Evolutionary conservation across 2,888 invertebrate species (phyloP).

Genomic region (Pycnomerus fuliginosus): DNA sequence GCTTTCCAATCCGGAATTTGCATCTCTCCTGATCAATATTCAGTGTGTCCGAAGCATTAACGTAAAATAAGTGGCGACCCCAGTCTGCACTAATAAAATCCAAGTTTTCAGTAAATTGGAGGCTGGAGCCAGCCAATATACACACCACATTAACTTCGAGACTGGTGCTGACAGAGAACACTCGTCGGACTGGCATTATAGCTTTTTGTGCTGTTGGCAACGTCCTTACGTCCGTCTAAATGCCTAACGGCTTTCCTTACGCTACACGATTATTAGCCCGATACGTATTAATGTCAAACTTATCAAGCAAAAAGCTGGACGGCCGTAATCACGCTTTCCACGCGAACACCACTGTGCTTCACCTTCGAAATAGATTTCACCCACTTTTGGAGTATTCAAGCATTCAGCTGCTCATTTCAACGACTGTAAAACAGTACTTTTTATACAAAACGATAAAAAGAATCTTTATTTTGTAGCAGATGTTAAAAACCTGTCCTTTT

Average conservation of each 20-base stretch:
- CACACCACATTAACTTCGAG: conserved; percentile 35
- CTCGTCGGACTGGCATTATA: conserved; percentile 27
- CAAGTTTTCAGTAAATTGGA: conserved; percentile 42
- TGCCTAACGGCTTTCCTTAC: too few species aligned
- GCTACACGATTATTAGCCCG: conserved; percentile 15
- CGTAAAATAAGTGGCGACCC: conserved; percentile 25
- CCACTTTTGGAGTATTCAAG: too few species aligned
- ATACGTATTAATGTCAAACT: conserved; percentile 19
- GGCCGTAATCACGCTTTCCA: conserved; percentile 8
- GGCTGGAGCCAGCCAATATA: conserved; percentile 27
- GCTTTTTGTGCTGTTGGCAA: conserved; percentile 22
- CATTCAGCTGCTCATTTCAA: too few species aligned
- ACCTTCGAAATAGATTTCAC: too few species aligned
- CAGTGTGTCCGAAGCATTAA: conserved; percentile 31
- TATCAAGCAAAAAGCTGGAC: conserved; percentile 15
- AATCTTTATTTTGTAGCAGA: too few species aligned
- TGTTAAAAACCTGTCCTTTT: too few species aligned
- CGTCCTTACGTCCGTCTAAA: too few species aligned
- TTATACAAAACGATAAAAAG: too few species aligned
- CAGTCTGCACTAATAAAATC: conserved; percentile 39
- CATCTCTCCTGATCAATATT: conserved; percentile 29
- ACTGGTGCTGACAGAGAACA: conserved; percentile 28
- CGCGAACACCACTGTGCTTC: too few species aligned
- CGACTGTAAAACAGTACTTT: too few species aligned
- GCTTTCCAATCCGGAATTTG: too few species aligned